Conservation (phyloP, 2,113 vertebrate species). For the Carassius gibelio region DNA sequence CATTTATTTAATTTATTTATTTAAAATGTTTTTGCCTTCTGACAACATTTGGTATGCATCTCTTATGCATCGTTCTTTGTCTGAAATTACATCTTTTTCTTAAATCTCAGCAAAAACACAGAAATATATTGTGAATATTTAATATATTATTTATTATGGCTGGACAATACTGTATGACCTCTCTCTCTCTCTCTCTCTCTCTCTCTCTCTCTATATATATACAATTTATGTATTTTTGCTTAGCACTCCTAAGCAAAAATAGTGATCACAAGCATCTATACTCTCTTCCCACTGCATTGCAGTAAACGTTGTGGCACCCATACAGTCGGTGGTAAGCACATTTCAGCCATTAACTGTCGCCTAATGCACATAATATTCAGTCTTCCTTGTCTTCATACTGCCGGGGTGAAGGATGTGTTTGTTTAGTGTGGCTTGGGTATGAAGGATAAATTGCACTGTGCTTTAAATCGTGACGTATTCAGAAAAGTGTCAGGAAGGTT, state of each 20-base stretch:
- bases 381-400: not conserved
- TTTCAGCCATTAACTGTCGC: not conserved
- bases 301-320: not conserved
- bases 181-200: too few species aligned
- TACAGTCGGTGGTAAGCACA: not conserved
- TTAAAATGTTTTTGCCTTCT: too few species aligned
- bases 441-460: conserved; percentile 32
- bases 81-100: too few species aligned
- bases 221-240: not conserved
- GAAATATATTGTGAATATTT: too few species aligned
- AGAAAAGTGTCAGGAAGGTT: conserved; percentile 56
- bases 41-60: too few species aligned
- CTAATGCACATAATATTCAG: not conserved
- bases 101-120: too few species aligned
- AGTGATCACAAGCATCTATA: not conserved
- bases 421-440: conserved; percentile 20
- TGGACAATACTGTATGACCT: too few species aligned
- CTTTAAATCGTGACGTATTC: not conserved
- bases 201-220: too few species aligned
- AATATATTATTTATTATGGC: too few species aligned
- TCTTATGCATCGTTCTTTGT: too few species aligned
- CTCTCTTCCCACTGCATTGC: conserved; percentile 1
- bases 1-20: too few species aligned
- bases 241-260: not conserved
- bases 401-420: not conserved